Base-by-base conservation (phyloP, 2,113 vertebrate species). In the Felis chaus region DNA sequence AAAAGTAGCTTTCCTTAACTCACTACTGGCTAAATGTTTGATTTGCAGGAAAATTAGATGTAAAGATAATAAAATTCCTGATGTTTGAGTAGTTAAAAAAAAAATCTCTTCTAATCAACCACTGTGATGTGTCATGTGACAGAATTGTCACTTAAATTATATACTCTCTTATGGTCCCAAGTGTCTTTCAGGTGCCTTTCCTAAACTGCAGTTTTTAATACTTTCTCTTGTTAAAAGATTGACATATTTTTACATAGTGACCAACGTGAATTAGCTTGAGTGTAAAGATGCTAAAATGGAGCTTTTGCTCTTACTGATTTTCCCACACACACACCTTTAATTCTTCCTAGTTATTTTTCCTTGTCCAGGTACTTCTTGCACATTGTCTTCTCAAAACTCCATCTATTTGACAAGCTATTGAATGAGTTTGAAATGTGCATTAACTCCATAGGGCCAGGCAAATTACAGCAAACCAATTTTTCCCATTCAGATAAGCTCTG, bases 361-460 rank as follows among this genome's bases (percentile, higher is more conserved):
- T 3, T 57, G 36, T 19, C 27, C 36, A 61, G 10, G 19, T 69
- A 61, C 3, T 91, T 31, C 27, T 23, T 68, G 53, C 76, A 71
- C 15, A 15, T 78, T 94, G 23, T 69, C 19, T 96, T 97, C 21
- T 93, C 36, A 81, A 91, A 95, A 33, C 7, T 65, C 53, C 83
- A 0, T 94, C 36, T 96, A 1, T 89, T 86, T 91, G 57, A 84
- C 25, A 86, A 69, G 66, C 31, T 79, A 0, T 39, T 91, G 21
- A 55, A 84, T 96, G 68, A 79, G 12, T 96, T 96, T 85, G 53
- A 92, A 87, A n/a, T 78, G 29, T 94, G n/a, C 65, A 93, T 27
- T 94, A 33, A 76, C 39, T 88, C 86, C 18, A 11, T 48, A 92
- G 29, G 31, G 41, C 33, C 21, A 88, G 23, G 65, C 31, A 92